Percentiles rank a stretch among this genome's conserved stretches.
Conservation (phyloP, 1,140 invertebrate genomes). For the Phenacoccus solenopsis region DNA sequence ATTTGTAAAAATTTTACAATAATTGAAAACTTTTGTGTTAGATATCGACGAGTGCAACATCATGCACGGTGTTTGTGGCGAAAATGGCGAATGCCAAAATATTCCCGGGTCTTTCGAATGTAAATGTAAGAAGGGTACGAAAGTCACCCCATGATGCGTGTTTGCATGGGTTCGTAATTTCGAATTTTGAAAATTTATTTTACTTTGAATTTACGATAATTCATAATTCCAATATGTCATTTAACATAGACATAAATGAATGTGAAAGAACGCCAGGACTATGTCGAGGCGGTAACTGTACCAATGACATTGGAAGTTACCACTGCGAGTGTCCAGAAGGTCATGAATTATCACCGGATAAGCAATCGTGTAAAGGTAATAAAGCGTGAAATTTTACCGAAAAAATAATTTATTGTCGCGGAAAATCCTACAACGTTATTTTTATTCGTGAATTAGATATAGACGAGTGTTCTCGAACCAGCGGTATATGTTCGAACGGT, state of each 20-base stretch:
- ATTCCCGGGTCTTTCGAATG: constrained; percentile 70
- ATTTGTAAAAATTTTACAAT: too few relatives aligned
- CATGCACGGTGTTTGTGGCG: constrained; percentile 67
- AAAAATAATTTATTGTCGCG: neutral
- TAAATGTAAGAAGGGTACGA: constrained; percentile 61
- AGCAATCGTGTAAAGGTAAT: constrained; percentile 48
- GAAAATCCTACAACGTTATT: neutral
- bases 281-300: constrained; percentile 51
- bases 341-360: constrained; percentile 48
- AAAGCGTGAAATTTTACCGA: neutral
- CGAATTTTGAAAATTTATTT: neutral
- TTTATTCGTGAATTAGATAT: constrained; percentile 36
- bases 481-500: constrained; percentile 70
- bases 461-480: constrained; percentile 59
- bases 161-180: constrained; percentile 58
- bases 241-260: constrained; percentile 62
- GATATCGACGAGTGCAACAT: constrained; percentile 84
- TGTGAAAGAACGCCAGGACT: constrained; percentile 55
- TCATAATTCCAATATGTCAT: neutral
- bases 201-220: neutral
- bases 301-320: constrained; percentile 56
- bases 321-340: constrained; percentile 57
- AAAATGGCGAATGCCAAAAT: constrained; percentile 63
- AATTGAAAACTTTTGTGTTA: constrained; percentile 30
- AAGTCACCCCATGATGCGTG: constrained; percentile 62